phyloP scores from a whole-genome alignment of 2,113 vertebrate genomes.

The Fulica atra region DNA sequence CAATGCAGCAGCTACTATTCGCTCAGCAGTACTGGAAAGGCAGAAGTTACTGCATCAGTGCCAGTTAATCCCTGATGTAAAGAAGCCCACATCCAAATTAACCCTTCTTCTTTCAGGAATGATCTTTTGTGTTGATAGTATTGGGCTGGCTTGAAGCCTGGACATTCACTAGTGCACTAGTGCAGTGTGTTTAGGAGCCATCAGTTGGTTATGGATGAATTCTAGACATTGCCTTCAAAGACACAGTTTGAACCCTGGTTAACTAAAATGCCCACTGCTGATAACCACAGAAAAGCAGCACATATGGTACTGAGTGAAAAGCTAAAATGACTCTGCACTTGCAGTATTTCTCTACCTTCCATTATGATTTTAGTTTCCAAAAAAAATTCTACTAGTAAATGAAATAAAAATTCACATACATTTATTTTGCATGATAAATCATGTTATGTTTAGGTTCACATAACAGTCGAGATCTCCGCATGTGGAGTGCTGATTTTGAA shows the following conservation, averaged over 20 bases:
- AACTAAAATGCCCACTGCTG: neutral
- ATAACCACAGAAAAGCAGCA: neutral
- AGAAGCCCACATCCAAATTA: neutral
- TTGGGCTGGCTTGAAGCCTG: neutral
- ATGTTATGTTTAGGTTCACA: neutral
- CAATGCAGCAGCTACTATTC: neutral
- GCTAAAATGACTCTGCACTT: neutral
- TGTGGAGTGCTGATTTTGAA: neutral
- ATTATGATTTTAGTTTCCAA: neutral
- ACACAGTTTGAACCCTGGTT: neutral
- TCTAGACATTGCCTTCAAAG: neutral
- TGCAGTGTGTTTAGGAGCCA: neutral
- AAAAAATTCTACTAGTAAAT: neutral
- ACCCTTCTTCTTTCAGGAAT: neutral
- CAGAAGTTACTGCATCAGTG: neutral
- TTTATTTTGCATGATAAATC: neutral
- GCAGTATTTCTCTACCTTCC: neutral
- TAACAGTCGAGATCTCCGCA: neutral
- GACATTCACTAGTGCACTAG: neutral
- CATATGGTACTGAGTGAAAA: neutral
- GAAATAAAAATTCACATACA: neutral
- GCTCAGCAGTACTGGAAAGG: neutral
- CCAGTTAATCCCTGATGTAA: neutral
- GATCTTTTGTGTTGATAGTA: neutral
- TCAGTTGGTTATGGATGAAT: neutral